A percentile compares a stretch with the other conserved stretches of the same genome.
Evolutionary conservation across 2,888 invertebrate species (phyloP).

Genomic region (Polymixis flavicincta): DNA sequence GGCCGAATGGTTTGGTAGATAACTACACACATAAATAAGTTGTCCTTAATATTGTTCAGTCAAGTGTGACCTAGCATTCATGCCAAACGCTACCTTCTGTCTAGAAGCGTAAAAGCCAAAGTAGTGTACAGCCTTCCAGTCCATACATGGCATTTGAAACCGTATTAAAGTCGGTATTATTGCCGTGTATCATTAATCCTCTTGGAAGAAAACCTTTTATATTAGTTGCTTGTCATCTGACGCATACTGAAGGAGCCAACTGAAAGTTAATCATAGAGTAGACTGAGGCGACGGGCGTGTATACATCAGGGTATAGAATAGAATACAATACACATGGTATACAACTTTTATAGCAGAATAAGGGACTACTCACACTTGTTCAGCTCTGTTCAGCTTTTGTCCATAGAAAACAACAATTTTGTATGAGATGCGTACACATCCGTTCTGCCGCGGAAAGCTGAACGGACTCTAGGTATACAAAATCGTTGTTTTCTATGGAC

Average conservation of each 20-base stretch:
- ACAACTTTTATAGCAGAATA: background rate
- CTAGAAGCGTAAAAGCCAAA: slow-evolving; percentile 15
- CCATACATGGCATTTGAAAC: slow-evolving; percentile 53
- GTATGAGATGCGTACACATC: too few species aligned
- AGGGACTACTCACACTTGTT: too few species aligned
- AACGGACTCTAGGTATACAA: too few species aligned
- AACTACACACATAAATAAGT: slow-evolving; percentile 59
- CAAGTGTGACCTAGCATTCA: slow-evolving; percentile 36
- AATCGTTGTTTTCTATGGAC: too few species aligned
- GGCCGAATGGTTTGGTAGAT: slow-evolving; percentile 45
- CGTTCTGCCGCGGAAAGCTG: too few species aligned
- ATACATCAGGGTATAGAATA: slow-evolving; percentile 4
- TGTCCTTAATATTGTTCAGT: slow-evolving; percentile 61
- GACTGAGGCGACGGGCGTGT: slow-evolving; percentile 5
- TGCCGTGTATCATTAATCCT: slow-evolving; percentile 59
- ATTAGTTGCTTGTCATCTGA: slow-evolving; percentile 54
- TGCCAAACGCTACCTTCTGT: slow-evolving; percentile 20
- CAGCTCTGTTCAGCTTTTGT: too few species aligned
- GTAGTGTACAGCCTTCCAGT: slow-evolving; percentile 9
- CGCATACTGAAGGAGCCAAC: slow-evolving; percentile 40
- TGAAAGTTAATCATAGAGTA: slow-evolving; percentile 45
- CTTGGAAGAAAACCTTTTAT: slow-evolving; percentile 61
- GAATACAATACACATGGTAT: slow-evolving; percentile 13
- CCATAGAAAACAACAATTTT: too few species aligned
- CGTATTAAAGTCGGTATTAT: slow-evolving; percentile 56